A percentile compares a stretch with the other conserved stretches of the same genome.
Evolutionary conservation across 2,888 invertebrate species (phyloP).

Genomic region (Apocheima hispidaria): DNA sequence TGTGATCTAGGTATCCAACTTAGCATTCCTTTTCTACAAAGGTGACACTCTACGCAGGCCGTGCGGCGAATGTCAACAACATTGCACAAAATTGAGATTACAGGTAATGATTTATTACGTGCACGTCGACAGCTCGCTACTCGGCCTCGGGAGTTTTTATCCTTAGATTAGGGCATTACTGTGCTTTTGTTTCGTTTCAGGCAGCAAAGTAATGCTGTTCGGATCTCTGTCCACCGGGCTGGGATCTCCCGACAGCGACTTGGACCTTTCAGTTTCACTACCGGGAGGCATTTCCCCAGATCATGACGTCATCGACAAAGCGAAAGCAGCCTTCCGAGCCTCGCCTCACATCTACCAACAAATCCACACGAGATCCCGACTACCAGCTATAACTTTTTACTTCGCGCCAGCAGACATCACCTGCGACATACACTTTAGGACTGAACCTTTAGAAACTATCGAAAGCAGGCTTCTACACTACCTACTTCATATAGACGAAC

Average conservation of each 20-base stretch:
- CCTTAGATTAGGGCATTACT: too few relatives aligned
- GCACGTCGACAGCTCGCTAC: too few relatives aligned
- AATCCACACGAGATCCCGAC: slow-evolving; percentile 3
- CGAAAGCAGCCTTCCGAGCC: neutral
- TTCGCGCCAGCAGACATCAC: slow-evolving; percentile 27
- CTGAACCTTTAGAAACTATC: neutral
- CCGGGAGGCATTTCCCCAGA: slow-evolving; percentile 20
- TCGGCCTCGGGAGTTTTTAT: too few relatives aligned
- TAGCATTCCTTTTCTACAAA: too few relatives aligned
- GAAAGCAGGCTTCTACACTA: slow-evolving; percentile 38
- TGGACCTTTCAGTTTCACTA: slow-evolving; percentile 42
- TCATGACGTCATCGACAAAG: neutral
- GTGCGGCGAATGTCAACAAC: too few relatives aligned
- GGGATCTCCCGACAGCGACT: slow-evolving; percentile 44
- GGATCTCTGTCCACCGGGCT: slow-evolving; percentile 49
- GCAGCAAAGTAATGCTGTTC: slow-evolving; percentile 31
- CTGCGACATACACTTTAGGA: slow-evolving; percentile 38
- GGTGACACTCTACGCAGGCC: too few relatives aligned
- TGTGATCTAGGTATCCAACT: too few relatives aligned
- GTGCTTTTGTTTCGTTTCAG: slow-evolving; percentile 35
- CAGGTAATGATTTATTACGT: too few relatives aligned
- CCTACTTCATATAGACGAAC: slow-evolving; percentile 38
- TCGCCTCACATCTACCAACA: slow-evolving; percentile 1
- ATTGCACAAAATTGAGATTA: too few relatives aligned
- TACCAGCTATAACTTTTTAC: neutral